Conservation (phyloP, 1,140 invertebrate species). For the Drosophila micromelanica region DNA sequence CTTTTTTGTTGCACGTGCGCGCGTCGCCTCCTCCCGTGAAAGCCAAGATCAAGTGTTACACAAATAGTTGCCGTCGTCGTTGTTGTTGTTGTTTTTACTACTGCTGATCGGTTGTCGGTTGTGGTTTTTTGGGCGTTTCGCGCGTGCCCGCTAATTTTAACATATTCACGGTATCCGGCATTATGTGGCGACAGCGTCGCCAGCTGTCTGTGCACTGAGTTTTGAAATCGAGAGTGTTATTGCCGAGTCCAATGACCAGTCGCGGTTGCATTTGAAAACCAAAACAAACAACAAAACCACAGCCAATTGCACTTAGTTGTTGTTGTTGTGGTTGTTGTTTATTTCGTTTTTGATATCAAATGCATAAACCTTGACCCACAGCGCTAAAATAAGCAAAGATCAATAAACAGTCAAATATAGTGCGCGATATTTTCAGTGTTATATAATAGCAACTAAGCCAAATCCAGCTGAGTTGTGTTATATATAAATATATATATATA, state of each 20-base stretch:
- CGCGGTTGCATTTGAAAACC: slow-evolving; percentile 10
- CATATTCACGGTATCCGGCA: slow-evolving; percentile 60
- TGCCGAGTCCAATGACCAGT: slow-evolving; percentile 77
- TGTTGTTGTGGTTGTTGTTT: not conserved
- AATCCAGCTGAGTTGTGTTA: not conserved
- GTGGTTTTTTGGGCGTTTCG: slow-evolving; percentile 27
- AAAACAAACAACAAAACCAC: slow-evolving; percentile 22
- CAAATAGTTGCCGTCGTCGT: slow-evolving; percentile 8
- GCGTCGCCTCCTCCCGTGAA: slow-evolving; percentile 24
- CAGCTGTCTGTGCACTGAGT: slow-evolving; percentile 30
- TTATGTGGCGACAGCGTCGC: slow-evolving; percentile 64
- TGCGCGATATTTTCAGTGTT: slow-evolving; percentile 1
- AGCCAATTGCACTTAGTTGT: slow-evolving; percentile 20
- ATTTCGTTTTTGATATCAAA: slow-evolving; percentile 1
- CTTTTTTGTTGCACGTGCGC: slow-evolving; percentile 15
- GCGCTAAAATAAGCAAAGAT: slow-evolving; percentile 3
- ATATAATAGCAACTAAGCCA: slow-evolving; percentile 30
- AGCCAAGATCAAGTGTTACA: slow-evolving; percentile 41
- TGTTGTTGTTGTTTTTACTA: not conserved
- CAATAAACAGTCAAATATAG: not conserved
- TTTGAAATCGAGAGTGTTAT: slow-evolving; percentile 63
- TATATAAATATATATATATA: not conserved
- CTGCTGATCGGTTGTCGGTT: not conserved
- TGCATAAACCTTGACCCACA: slow-evolving; percentile 48
- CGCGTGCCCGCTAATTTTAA: slow-evolving; percentile 58